Evolutionary conservation across 2,888 invertebrate species (phyloP), one percentile per base, ranked within the genome.

Genomic region (Euplagia quadripunctaria): DNA sequence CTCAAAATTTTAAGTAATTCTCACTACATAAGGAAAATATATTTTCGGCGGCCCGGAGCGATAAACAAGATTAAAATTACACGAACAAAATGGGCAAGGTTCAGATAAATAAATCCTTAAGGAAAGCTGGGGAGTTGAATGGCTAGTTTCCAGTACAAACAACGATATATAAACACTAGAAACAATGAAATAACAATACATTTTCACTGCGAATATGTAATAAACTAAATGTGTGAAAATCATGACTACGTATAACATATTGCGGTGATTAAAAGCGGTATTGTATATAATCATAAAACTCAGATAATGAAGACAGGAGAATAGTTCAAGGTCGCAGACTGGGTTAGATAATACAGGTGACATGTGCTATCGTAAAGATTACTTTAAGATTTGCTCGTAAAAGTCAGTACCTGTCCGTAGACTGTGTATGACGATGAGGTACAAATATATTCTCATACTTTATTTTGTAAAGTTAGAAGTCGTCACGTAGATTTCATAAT

Each of bases 21-120:
- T 63, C 74, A 73, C 77, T 79, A 81, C 76, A 81, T 83, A 82
- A 83, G 71, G 73, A 78, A 77, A 73, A 42, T 52, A 31, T 55
- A 52, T 88, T 78, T 89, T 85, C 82, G 76, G 76, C 64, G 77
- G 79, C 75, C 70, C 79, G 83, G 78, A 79, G 83, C 88, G 77
- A 90, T 91, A 93, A 92, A 94, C 88, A 91, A 90, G 89, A 91
- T 93, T 92, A 92, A 91, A 91, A 92, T 92, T 92, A 91, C 91
- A 92, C 76, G 80, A 80, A 85, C 80, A 71, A 81, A 87, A 84
- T 87, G 86, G 86, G 86, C 85, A 85, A 84, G 82, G 64, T 79
- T 77, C 75, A 83, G 72, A 74, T 78, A 58, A 0, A 88, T 93
- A 90, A 91, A 92, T 92, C 90, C 88, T 73, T 63, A 72, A 81